phyloP scores from a whole-genome alignment of 2,888 invertebrate species.

The Amiota minor region DNA sequence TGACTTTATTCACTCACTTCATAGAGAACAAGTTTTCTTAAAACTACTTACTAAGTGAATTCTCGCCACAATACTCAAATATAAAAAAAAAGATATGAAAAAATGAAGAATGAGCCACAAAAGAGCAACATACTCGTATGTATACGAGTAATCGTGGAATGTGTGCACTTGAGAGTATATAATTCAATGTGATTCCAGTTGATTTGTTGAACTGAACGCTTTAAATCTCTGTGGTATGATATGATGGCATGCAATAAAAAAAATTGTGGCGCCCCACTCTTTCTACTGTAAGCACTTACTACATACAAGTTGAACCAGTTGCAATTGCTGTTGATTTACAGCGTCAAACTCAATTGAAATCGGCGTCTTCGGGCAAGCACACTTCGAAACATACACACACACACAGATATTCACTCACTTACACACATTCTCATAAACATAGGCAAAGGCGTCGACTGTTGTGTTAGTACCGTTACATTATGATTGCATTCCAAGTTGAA shows the following conservation, averaged over 20 bases:
- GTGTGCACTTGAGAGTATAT: background rate
- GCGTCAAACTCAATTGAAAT: conserved; percentile 16
- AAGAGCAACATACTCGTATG: too few relatives aligned
- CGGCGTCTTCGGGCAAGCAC: background rate
- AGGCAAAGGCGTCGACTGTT: conserved; percentile 5
- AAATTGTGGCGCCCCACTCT: conserved; percentile 3
- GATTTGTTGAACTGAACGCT: background rate
- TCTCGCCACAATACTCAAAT: background rate
- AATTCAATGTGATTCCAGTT: conserved; percentile 10
- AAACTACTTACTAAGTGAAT: background rate
- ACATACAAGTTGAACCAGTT: conserved; percentile 10
- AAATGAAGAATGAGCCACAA: background rate
- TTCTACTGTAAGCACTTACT: too few relatives aligned
- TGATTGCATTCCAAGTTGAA: conserved; percentile 21
- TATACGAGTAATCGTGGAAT: background rate
- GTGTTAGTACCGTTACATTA: conserved; percentile 18
- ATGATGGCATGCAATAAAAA: background rate
- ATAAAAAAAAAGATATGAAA: too few relatives aligned
- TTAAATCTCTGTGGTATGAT: background rate
- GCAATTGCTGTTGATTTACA: conserved; percentile 21
- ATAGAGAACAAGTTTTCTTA: background rate
- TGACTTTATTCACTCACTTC: background rate
- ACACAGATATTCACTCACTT: too few relatives aligned
- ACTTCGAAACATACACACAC: background rate
- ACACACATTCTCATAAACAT: background rate